Evolutionary conservation across 1,140 invertebrate species (phyloP).

Genomic region (Diabrotica undecimpunctata): DNA sequence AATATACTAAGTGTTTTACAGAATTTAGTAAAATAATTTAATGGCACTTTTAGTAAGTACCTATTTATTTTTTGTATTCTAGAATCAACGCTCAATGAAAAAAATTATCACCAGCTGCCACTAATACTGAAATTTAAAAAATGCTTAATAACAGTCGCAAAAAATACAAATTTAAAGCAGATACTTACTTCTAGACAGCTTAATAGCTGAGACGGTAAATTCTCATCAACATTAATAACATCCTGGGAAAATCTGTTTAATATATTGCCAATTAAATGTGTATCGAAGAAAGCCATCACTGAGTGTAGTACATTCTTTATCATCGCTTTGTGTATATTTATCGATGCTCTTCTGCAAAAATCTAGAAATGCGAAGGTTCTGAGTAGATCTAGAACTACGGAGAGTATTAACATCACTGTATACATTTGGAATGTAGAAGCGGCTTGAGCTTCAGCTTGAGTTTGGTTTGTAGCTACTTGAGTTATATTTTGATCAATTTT

Average conservation of each 20-base stretch:
- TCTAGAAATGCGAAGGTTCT: conserved; percentile 19
- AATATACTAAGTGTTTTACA: too few species aligned
- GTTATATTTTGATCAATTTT: background rate
- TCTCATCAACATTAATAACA: conserved; percentile 35
- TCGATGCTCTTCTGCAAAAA: conserved; percentile 26
- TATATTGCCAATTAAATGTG: conserved; percentile 37
- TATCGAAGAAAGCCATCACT: conserved; percentile 38
- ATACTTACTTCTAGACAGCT: conserved; percentile 27
- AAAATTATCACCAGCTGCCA: too few species aligned
- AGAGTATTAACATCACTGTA: conserved; percentile 10
- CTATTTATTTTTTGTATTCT: too few species aligned
- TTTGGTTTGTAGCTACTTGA: background rate
- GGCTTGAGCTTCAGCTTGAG: background rate
- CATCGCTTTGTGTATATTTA: conserved; percentile 33
- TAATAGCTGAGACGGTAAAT: conserved; percentile 30
- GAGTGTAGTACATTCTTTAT: conserved; percentile 32
- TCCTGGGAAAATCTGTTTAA: conserved; percentile 40
- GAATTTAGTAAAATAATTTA: too few species aligned
- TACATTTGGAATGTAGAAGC: conserved; percentile 10
- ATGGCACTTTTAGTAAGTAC: too few species aligned
- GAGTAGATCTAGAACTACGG: conserved; percentile 16
- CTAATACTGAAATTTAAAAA: too few species aligned
- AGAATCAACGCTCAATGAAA: too few species aligned
- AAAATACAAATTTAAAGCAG: too few species aligned
- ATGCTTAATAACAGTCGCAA: too few species aligned